Conservation (phyloP, 2,888 invertebrate genomes). For the Chaetogeoica ovagalla region DNA sequence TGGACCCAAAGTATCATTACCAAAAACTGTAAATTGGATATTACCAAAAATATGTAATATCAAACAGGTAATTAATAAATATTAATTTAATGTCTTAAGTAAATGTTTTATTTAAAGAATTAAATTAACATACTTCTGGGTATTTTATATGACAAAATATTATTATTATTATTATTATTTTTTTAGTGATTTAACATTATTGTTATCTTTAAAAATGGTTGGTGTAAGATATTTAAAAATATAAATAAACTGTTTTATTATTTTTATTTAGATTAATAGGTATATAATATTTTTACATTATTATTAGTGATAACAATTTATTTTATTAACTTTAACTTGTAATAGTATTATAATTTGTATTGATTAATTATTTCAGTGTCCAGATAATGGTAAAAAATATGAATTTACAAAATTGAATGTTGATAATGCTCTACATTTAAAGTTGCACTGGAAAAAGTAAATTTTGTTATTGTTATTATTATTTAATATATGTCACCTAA, state of each 20-base stretch:
- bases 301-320: neutral
- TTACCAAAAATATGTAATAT: conserved; percentile 56
- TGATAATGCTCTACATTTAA: conserved; percentile 59
- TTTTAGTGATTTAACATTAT: no score
- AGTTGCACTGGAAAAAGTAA: conserved; percentile 59
- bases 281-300: no score
- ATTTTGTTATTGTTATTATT: conserved; percentile 55
- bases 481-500: neutral
- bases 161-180: no score
- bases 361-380: conserved; percentile 56
- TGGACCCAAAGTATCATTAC: conserved; percentile 41
- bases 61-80: conserved; percentile 54
- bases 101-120: neutral
- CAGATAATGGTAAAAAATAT: conserved; percentile 56
- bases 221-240: no score
- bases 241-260: no score
- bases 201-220: no score
- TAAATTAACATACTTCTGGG: neutral
- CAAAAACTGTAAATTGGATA: conserved; percentile 46
- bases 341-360: neutral
- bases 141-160: neutral
- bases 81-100: neutral
- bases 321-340: neutral
- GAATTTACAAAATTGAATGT: conserved; percentile 59
- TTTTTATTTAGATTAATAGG: no score